Conservation (phyloP, 2,113 vertebrate species). For the Meriones unguiculatus region DNA sequence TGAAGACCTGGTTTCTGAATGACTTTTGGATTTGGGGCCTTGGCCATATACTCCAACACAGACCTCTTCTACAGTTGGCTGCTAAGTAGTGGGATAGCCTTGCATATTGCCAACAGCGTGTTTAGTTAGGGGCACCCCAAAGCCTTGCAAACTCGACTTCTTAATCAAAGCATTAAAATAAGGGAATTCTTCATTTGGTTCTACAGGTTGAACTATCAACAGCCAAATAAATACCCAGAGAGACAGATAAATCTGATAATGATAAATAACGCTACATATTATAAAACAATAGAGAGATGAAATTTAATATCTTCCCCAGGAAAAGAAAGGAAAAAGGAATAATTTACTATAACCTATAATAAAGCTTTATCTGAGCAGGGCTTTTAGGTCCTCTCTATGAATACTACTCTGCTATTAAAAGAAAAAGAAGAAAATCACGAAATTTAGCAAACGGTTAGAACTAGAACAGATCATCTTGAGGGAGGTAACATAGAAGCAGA, state of each 20-base stretch:
- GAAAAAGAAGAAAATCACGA: no score
- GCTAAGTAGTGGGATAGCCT: no score
- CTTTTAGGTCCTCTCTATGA: no score
- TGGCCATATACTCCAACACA: fast-evolving
- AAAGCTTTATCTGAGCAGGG: not conserved
- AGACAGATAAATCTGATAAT: not conserved
- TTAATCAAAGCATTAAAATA: not conserved
- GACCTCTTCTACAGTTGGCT: fast-evolving
- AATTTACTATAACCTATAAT: not conserved
- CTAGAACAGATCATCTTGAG: no score
- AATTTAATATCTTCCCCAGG: not conserved
- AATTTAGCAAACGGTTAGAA: no score
- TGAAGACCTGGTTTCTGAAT: not conserved
- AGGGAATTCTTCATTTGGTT: not conserved
- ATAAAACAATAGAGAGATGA: not conserved
- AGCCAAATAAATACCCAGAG: not conserved
- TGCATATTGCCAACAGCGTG: not conserved
- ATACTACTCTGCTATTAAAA: no score
- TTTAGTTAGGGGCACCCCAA: not conserved
- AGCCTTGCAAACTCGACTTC: not conserved
- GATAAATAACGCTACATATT: not conserved
- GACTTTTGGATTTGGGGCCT: not conserved
- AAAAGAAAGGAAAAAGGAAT: not conserved
- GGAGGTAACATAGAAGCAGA: no score
- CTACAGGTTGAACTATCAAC: not conserved